Evolutionary conservation across 2,888 invertebrate genomes (phyloP).

Genomic region (Dendrolimus pini): DNA sequence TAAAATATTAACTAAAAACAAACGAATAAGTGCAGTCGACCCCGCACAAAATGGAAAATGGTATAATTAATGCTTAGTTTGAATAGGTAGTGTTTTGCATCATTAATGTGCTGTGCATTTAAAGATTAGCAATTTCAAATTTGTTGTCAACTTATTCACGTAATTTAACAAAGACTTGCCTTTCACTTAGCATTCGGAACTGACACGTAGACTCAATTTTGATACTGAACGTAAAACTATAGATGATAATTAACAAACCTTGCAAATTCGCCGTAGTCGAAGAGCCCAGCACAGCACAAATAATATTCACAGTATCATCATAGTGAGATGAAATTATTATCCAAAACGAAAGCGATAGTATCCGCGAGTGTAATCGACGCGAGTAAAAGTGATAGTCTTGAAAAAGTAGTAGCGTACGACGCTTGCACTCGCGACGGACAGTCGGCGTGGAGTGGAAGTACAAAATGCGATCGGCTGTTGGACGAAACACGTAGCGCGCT

Average conservation of each 20-base stretch:
- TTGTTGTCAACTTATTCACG: slow-evolving; percentile 44
- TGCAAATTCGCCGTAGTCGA: slow-evolving; percentile 33
- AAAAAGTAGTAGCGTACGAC: slow-evolving; percentile 24
- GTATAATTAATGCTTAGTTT: not conserved
- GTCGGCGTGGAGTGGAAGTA: slow-evolving; percentile 41
- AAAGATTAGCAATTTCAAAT: slow-evolving; percentile 26
- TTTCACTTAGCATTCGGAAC: slow-evolving; percentile 68
- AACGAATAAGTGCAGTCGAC: not conserved
- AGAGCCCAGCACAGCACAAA: slow-evolving; percentile 36
- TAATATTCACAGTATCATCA: slow-evolving; percentile 52
- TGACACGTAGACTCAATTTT: slow-evolving; percentile 68
- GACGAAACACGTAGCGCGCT: slow-evolving; percentile 8
- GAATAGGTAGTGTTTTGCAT: slow-evolving; percentile 4
- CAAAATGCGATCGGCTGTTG: slow-evolving; percentile 16
- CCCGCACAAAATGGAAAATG: not conserved
- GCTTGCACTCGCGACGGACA: slow-evolving; percentile 49
- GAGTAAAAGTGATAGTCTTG: slow-evolving; percentile 33
- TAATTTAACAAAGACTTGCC: slow-evolving; percentile 67
- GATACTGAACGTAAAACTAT: slow-evolving; percentile 33
- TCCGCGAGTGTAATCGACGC: slow-evolving; percentile 27
- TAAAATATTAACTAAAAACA: not conserved
- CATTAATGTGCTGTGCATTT: slow-evolving; percentile 15
- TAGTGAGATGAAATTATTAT: slow-evolving; percentile 32
- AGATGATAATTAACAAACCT: slow-evolving; percentile 46
- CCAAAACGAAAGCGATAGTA: slow-evolving; percentile 53